These are phyloP conservation scores for Dunckerocampus dactyliophorus DNA, from an alignment of 2,113 vertebrate species.

Conservation along the genomic window DNA sequence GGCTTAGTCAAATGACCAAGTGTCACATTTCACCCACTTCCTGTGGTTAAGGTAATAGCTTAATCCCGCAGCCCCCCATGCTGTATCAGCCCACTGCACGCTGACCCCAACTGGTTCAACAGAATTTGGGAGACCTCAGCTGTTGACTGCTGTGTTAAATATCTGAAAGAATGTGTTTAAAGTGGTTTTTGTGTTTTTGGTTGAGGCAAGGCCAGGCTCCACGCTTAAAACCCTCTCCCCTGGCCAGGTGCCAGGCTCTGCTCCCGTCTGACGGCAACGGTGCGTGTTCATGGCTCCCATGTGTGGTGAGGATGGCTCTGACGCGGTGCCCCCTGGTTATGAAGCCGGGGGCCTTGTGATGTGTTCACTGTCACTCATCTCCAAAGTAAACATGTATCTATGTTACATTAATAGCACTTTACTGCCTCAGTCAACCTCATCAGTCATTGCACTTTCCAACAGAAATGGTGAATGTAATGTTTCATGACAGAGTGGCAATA, in stretches of 20 bases:
- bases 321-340: slow-evolving; percentile 53
- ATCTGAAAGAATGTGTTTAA: slow-evolving; percentile 69
- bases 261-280: slow-evolving; percentile 52
- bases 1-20: slow-evolving; percentile 27
- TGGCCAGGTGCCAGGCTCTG: slow-evolving; percentile 57
- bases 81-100: slow-evolving; percentile 30
- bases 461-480: slow-evolving; percentile 5
- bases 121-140: slow-evolving; percentile 58
- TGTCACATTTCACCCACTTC: slow-evolving; percentile 50
- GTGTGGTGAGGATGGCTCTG: slow-evolving; percentile 44
- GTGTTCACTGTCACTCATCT: slow-evolving; percentile 41
- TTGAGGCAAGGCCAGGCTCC: slow-evolving; percentile 46
- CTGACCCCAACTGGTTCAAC: slow-evolving; percentile 29
- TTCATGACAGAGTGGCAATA: slow-evolving; percentile 24
- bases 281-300: slow-evolving; percentile 16
- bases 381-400: slow-evolving; percentile 53
- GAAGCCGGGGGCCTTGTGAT: slow-evolving; percentile 23
- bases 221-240: slow-evolving; percentile 39
- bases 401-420: slow-evolving; percentile 36
- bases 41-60: slow-evolving; percentile 54
- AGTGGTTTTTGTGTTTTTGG: slow-evolving; percentile 61
- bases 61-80: slow-evolving; percentile 41
- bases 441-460: slow-evolving; percentile 33
- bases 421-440: slow-evolving; percentile 8
- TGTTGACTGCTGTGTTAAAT: slow-evolving; percentile 64